Base-by-base conservation (phyloP, 53 echinoderm and acorn worm genomes). In the Temnopleurus reevesii region DNA sequence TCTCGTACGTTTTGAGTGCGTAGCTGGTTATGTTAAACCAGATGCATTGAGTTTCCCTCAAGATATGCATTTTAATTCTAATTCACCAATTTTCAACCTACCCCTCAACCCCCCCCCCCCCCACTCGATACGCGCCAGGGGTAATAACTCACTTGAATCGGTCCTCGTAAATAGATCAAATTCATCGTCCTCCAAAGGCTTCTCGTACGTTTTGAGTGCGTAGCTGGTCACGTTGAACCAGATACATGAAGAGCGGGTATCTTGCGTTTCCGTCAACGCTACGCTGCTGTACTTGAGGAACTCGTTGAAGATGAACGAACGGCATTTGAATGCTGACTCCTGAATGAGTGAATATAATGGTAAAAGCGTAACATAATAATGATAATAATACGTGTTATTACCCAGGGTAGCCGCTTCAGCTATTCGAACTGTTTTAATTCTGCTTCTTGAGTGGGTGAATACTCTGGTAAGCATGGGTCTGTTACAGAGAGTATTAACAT, bases 81-180 rank as follows among this genome's bases (percentile, higher is more conserved):
- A n/a, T n/a, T n/a, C n/a, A n/a, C n/a, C n/a, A n/a, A n/a, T n/a
- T n/a, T n/a, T n/a, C n/a, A n/a, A n/a, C n/a, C n/a, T n/a, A n/a
- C n/a, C n/a, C n/a, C n/a, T n/a, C n/a, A n/a, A n/a, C n/a, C n/a
- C n/a, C n/a, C n/a, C n/a, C n/a, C n/a, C n/a, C n/a, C n/a, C n/a
- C n/a, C n/a, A n/a, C n/a, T n/a, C n/a, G n/a, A n/a, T n/a, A n/a
- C n/a, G n/a, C n/a, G n/a, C n/a, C n/a, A n/a, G n/a, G 61, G 33
- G 15, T 49, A 9, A 49, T 1, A 49, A 61, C 95, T 89, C 41
- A 95, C 95, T 89, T 66, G 87, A 89, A 63, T 95, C 95, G 29
- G 92, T 91, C 55, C 95, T 83, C 0, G 95, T 95, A 76, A 95
- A 93, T 46, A 95, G 90, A 65, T 95, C 95, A 30, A 85, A 92